Base-by-base conservation (phyloP, 2,888 invertebrate species). In the Neria commutata region DNA sequence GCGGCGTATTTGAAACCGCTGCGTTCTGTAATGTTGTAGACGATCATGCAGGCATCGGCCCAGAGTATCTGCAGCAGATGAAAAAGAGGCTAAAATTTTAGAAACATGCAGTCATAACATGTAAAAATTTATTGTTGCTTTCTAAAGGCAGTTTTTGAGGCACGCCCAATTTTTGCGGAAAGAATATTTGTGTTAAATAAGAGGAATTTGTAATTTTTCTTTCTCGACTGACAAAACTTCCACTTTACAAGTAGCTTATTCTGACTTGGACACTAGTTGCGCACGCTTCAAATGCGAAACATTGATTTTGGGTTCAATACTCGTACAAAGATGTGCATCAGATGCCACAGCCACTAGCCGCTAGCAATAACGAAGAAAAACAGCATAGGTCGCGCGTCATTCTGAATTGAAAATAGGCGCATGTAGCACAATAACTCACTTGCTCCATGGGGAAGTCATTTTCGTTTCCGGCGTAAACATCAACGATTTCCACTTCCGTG, bases 11-110 rank as follows among this genome's bases (percentile, higher is more conserved):
- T 85, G 70, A 90, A 89, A 69, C 90, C 90, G 67, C 84, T 85
- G 63, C 88, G 85, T 71, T 90, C 89, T 8, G 90, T 91, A 70
- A 91, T 89, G 66, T 90, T 89, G 81, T 91, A 92, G 25, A 91
- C 91, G 46, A 91, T 85, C 14, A 91, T 85, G 72, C 89, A 90
- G 0, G 90, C 91, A 76, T 91, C 91, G 1, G 91, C 90, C 90
- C 91, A 90, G 77, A 89, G 87, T 57, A 91, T 87, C 83, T 72
- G 65, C 29, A 62, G 21, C 42, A 37, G n/a, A 14, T 4, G 10
- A 42, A 21, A 19, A 2, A 42, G 21, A n/a, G n/a, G 17, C 29
- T 25, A 49, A 29, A 29, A 29, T 8, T 29, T n/a, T n/a, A n/a
- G n/a, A n/a, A n/a, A n/a, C n/a, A n/a, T n/a, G n/a, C n/a, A n/a